A percentile compares a stretch with the other conserved stretches of the same genome.
Conservation (phyloP, 2,113 vertebrate species). For the Callospermophilus lateralis region DNA sequence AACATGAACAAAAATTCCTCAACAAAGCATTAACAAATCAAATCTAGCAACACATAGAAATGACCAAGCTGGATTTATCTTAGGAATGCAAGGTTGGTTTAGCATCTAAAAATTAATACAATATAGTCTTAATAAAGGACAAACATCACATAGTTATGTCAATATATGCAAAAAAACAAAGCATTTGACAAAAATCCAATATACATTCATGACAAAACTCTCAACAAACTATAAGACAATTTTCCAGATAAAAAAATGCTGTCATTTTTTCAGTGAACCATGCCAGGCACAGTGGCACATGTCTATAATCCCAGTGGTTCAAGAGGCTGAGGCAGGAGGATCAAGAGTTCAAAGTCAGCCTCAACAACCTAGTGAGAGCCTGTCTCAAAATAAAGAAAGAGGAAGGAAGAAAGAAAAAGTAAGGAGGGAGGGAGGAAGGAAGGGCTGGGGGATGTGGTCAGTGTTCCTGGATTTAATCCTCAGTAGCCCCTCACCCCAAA, state of each 20-base stretch:
- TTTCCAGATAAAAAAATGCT: not conserved
- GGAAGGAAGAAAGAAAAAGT: too few relatives aligned
- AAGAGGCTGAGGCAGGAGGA: too few relatives aligned
- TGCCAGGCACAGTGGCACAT: too few relatives aligned
- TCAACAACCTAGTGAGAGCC: too few relatives aligned
- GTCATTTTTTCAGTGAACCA: too few relatives aligned
- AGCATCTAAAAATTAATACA: conserved; percentile 11
- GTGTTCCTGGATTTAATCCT: not conserved
- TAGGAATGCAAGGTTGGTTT: not conserved
- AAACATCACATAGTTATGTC: not conserved
- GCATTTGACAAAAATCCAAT: not conserved
- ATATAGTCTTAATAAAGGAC: not conserved
- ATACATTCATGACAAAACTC: not conserved
- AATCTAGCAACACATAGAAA: not conserved
- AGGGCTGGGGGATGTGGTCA: too few relatives aligned
- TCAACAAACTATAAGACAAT: not conserved
- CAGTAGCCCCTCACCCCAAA: too few relatives aligned
- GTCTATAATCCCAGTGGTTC: too few relatives aligned
- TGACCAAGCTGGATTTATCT: not conserved
- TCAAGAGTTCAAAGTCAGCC: too few relatives aligned
- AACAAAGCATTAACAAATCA: not conserved
- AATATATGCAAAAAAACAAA: not conserved
- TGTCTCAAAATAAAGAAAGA: too few relatives aligned
- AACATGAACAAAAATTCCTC: not conserved
- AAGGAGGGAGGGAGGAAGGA: too few relatives aligned